phyloP scores from a whole-genome alignment of 2,888 invertebrate species.

The Chrysina gloriosa region DNA sequence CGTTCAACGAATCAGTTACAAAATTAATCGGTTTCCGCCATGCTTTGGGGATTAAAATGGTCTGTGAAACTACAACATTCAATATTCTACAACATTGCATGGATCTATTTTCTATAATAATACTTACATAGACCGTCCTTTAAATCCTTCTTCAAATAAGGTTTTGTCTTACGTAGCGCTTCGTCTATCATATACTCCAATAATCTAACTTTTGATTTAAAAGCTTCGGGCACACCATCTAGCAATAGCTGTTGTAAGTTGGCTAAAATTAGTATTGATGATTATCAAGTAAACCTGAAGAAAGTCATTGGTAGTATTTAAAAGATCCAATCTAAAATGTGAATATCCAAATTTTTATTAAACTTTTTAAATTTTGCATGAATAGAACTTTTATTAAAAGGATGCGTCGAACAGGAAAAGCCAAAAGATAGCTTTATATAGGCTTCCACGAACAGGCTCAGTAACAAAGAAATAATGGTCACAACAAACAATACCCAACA shows the following conservation, averaged over 20 bases:
- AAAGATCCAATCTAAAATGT: too few species aligned
- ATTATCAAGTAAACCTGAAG: background rate
- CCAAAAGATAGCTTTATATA: too few species aligned
- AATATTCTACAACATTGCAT: slow-evolving; percentile 7
- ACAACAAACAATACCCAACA: too few species aligned
- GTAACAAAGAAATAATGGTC: too few species aligned
- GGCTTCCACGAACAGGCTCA: too few species aligned
- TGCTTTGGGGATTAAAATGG: slow-evolving; percentile 43
- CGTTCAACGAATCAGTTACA: background rate
- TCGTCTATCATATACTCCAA: slow-evolving; percentile 5
- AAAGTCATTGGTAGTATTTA: background rate
- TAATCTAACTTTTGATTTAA: background rate
- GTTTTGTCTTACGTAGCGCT: background rate
- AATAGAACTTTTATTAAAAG: too few species aligned
- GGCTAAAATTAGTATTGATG: background rate
- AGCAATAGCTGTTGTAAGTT: slow-evolving; percentile 7
- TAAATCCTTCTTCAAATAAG: background rate
- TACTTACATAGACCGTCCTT: slow-evolving; percentile 38
- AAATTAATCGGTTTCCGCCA: slow-evolving; percentile 43
- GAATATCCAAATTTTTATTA: too few species aligned
- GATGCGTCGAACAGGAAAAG: too few species aligned
- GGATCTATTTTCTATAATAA: background rate
- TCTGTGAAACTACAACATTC: slow-evolving; percentile 45
- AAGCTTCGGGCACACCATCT: background rate
- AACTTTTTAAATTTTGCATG: too few species aligned